These are phyloP conservation scores for Acrobasis repandana DNA, from an alignment of 2,888 invertebrate genomes.

Conservation along the genomic window DNA sequence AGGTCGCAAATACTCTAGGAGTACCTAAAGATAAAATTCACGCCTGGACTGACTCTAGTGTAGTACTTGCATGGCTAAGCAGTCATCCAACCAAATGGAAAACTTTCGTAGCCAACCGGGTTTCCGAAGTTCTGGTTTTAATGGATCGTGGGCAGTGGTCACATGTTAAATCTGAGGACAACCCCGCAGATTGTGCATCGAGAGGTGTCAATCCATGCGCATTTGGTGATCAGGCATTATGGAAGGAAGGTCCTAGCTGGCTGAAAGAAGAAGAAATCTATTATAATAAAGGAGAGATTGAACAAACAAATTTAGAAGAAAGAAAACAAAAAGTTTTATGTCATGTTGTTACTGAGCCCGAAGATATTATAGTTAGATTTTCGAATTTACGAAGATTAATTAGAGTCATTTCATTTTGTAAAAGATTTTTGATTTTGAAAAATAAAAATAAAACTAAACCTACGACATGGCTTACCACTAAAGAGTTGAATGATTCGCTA, in stretches of 20 bases:
- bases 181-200: constrained; percentile 42
- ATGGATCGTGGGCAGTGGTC: constrained; percentile 32
- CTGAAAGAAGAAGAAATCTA: constrained; percentile 3
- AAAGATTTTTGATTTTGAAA: constrained; percentile 29
- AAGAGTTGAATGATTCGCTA: constrained; percentile 24
- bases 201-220: constrained; percentile 33
- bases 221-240: constrained; percentile 31
- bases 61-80: constrained; percentile 29
- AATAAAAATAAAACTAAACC: too few species aligned
- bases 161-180: constrained; percentile 33
- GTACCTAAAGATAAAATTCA: constrained; percentile 13
- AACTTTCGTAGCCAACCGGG: constrained; percentile 29
- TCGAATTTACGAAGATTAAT: constrained; percentile 28
- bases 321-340: constrained; percentile 7
- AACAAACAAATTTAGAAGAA: constrained; percentile 24
- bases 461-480: neutral
- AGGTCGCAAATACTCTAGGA: constrained; percentile 19
- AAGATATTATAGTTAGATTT: constrained; percentile 24
- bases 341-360: too few species aligned
- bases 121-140: constrained; percentile 34
- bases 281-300: neutral
- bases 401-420: constrained; percentile 30
- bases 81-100: constrained; percentile 34
- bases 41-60: constrained; percentile 29
- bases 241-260: constrained; percentile 32